Evolutionary conservation across 2,888 invertebrate species (phyloP), one percentile per base, ranked within the genome.

Genomic region (Heteromurus nitidus): DNA sequence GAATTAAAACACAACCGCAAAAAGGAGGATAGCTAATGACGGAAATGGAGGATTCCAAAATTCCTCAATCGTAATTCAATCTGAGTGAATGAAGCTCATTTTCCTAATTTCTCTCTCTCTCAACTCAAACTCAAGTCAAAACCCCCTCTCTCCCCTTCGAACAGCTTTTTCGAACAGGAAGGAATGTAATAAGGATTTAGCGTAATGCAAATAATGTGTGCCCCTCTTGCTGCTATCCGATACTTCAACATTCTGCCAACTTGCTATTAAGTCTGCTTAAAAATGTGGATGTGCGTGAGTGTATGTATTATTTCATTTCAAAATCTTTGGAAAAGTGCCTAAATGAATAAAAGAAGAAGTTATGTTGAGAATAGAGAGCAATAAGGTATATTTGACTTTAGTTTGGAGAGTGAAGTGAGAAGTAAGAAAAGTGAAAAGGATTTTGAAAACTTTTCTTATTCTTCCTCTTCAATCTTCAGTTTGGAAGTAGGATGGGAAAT

Each of bases 61-160:
- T 73, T 64, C 73, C 58, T 73, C 47, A 42, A 73, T 62, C 62
- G 64, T 73, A 73, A 73, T 73, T 64, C 44, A 64, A 73, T 73
- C 73, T 73, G 31, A 50, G 47, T 64, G 62, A 47, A 30, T 47
- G 30, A 53, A 31, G 24, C 7, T 9, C 24, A 55, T 26, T 24
- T 42, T 36, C 30, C 36, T 53, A 24, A 70, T 36, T 58, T 24
- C 13, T 36, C 13, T 36, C 13, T 36, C 13, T 36, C 5, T 13
- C 5, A 36, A 36, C 36, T 36, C 36, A 36, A 36, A 36, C 13
- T 36, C 7, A 5, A 9, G 5, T 13, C 36, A 5, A 13, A 9
- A 36, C 5, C 5, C 13, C 13, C 13, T 36, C 36, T 13, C 13
- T 36, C 36, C 7, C 7, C 13, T 9, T 9, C 7, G 36, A 36